These are phyloP conservation scores for Erebia palarica DNA, from an alignment of 2,888 invertebrate species.

Conservation along the genomic window DNA sequence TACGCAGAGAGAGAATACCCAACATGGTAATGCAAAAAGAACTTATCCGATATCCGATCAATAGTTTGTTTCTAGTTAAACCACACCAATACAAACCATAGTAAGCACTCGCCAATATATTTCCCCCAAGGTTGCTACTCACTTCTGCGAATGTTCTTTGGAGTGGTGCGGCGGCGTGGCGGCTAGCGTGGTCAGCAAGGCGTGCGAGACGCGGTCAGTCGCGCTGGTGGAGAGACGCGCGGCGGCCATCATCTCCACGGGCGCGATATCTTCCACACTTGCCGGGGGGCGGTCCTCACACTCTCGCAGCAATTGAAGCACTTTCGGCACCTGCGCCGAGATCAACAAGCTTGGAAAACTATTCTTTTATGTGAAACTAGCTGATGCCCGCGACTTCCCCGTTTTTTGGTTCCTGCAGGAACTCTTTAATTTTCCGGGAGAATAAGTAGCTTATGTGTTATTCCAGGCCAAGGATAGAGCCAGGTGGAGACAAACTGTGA, in stretches of 20 bases:
- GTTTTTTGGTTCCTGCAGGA: neutral
- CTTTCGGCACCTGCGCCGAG: conserved; percentile 78
- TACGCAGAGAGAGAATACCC: no score
- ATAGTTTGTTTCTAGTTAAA: no score
- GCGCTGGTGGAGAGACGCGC: conserved; percentile 80
- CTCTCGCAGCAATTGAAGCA: conserved; percentile 64
- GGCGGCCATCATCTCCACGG: conserved; percentile 51
- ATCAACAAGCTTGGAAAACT: neutral
- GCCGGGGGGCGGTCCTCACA: conserved; percentile 53
- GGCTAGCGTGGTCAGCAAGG: conserved; percentile 89
- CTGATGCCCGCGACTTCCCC: no score
- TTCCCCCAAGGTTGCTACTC: neutral
- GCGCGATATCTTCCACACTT: conserved; percentile 54
- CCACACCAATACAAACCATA: no score
- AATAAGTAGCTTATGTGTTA: no score
- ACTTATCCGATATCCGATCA: no score
- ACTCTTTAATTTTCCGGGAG: no score
- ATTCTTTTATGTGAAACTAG: neutral
- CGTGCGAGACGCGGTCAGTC: conserved; percentile 90
- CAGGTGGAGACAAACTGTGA: no score
- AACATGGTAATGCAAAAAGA: no score
- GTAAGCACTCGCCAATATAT: no score
- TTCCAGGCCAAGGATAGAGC: no score
- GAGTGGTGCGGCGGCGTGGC: conserved; percentile 63
- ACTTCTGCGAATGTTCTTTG: conserved; percentile 62